Conservation (phyloP, 2,797 vertebrate genomes). For the Harpagifer antarcticus region DNA sequence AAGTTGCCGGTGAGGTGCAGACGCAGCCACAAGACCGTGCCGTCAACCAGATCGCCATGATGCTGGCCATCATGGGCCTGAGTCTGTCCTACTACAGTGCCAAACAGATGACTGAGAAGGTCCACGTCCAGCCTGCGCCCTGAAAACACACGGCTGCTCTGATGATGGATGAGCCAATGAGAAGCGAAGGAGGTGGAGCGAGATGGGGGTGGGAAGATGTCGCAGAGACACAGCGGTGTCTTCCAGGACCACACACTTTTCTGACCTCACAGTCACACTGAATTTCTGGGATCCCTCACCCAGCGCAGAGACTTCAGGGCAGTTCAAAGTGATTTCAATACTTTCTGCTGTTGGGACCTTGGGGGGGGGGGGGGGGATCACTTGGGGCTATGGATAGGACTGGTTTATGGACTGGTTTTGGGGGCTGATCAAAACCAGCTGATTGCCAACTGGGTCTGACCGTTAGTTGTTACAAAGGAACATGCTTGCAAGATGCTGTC, state of each 20-base stretch:
- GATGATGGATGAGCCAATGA: constrained; percentile 41
- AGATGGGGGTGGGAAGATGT: neutral
- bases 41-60: constrained; percentile 90
- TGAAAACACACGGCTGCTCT: constrained; percentile 54
- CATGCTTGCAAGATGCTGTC: constrained; percentile 49
- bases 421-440: constrained; percentile 30
- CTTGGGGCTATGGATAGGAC: neutral
- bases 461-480: constrained; percentile 61
- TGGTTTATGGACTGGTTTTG: constrained; percentile 36
- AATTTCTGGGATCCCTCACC: constrained; percentile 52
- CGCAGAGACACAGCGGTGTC: constrained; percentile 16
- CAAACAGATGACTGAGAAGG: constrained; percentile 89
- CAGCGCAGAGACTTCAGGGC: constrained; percentile 30
- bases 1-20: constrained; percentile 90
- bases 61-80: constrained; percentile 93
- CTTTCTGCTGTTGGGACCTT: constrained; percentile 41
- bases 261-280: constrained; percentile 60
- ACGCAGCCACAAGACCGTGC: constrained; percentile 86
- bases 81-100: constrained; percentile 93
- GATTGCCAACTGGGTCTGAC: constrained; percentile 38
- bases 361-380: constrained; percentile 26
- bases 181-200: constrained; percentile 30
- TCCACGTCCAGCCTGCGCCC: constrained; percentile 64
- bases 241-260: constrained; percentile 55
- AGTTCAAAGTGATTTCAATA: constrained; percentile 51